Base-by-base conservation (phyloP, 2,113 vertebrate species). In the Taurulus bubalis region DNA sequence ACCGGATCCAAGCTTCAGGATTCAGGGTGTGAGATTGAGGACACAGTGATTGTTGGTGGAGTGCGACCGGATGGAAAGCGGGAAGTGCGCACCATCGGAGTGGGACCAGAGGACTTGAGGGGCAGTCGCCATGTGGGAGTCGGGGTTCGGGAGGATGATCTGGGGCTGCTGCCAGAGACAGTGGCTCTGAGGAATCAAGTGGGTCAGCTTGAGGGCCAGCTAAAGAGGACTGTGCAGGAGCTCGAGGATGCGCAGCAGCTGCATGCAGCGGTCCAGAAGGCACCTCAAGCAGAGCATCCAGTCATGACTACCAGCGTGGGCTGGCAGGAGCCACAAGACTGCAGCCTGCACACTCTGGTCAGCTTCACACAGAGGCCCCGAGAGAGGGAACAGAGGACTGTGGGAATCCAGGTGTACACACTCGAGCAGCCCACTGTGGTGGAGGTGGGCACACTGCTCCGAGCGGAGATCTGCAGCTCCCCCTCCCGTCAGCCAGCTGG, bases 131-230 rank as follows among this genome's bases (percentile, higher is more conserved):
- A 96, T 1, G 94, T 97, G 56, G 96, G 95, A 28, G 95, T 97
- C 5, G 95, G 93, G 68, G 96, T 98, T 63, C 87, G 81, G 3
- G 97, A 98, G 67, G 90, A 94, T 77, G 96, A 97, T 88, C 85
- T 98, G 87, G 96, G 95, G 1, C 28, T 96, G 34, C 86, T 94
- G 0, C 91, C 93, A 12, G 91, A 93, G 71, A 87, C 92, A 0
- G 91, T 93, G 49, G 93, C 93, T 2, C 92, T 97, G 11, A 93
- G 90, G 11, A 93, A 91, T 62, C 95, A 96, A 84, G 93, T 97
- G 7, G 91, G 93, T 0, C 93, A 95, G 42, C 88, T 97, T 82
- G 96, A 97, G 85, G 94, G 88, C 7, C 94, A 97, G 84, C 91
- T 98, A 72, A 91, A 92, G 65, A 95, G 92, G 53, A 95, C 95